Percentiles rank a stretch among this genome's conserved stretches.
phyloP scores from a whole-genome alignment of 1,140 invertebrate species.

The Drosophila tsacasi region DNA sequence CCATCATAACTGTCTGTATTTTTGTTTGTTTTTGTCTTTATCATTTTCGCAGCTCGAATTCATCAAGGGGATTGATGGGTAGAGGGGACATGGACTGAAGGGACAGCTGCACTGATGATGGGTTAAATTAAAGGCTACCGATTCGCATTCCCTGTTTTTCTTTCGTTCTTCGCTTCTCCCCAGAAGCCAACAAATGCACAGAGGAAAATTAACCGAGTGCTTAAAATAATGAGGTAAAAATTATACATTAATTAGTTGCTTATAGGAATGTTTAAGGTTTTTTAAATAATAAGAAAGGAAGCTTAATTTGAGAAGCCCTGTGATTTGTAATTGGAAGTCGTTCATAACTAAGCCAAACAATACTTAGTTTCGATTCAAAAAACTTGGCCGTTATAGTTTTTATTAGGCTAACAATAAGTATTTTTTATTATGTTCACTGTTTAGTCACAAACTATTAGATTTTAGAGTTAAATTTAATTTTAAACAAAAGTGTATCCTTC shows the following conservation, averaged over 20 bases:
- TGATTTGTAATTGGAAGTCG: no score
- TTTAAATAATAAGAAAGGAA: no score
- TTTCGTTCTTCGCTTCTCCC: conserved; percentile 27
- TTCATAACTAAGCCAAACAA: no score
- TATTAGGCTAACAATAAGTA: no score
- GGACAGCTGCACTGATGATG: conserved; percentile 62
- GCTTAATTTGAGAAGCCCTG: no score
- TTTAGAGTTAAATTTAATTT: background rate
- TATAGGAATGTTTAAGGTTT: no score
- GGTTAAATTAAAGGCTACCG: conserved; percentile 60
- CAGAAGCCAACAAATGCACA: conserved; percentile 10
- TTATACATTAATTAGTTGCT: background rate
- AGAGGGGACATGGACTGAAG: conserved; percentile 11
- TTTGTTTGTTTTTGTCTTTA: conserved; percentile 48
- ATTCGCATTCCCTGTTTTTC: conserved; percentile 64
- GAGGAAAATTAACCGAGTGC: background rate
- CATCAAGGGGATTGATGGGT: conserved; percentile 11
- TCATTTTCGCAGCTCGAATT: conserved; percentile 65
- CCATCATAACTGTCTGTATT: conserved; percentile 36
- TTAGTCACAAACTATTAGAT: no score
- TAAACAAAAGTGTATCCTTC: background rate
- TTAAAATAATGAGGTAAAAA: background rate
- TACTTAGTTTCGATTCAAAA: no score
- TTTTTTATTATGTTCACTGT: no score
- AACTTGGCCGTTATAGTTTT: no score